These are phyloP conservation scores for Sebastiscus albofasciatus DNA, from an alignment of 2,797 vertebrate genomes.

Conservation along the genomic window DNA sequence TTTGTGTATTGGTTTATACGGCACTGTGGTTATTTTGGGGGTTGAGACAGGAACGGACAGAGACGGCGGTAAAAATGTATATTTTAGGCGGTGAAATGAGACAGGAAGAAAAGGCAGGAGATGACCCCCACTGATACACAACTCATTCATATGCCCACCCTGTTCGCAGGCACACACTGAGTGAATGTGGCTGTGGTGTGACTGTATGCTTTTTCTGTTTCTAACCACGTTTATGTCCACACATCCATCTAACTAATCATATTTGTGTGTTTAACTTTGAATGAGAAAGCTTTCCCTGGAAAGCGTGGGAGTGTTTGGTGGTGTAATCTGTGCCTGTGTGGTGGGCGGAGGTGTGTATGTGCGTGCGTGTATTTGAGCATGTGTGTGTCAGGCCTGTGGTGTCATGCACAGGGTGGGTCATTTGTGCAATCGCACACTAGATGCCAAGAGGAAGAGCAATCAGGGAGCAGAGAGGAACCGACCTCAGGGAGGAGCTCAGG, in stretches of 20 bases:
- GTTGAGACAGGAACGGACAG: conserved; percentile 47
- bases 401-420: conserved; percentile 77
- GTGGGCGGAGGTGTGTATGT: neutral
- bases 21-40: conserved; percentile 64
- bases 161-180: conserved; percentile 63
- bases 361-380: neutral
- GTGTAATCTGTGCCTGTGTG: neutral
- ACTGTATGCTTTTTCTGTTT: conserved; percentile 40
- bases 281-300: conserved; percentile 34
- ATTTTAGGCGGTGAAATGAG: conserved; percentile 54
- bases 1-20: conserved; percentile 67
- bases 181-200: conserved; percentile 52
- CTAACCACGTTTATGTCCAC: conserved; percentile 50
- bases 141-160: conserved; percentile 57
- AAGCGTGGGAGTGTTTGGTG: conserved; percentile 37
- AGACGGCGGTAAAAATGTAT: conserved; percentile 51
- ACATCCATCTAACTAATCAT: conserved; percentile 55
- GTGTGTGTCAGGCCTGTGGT: conserved; percentile 42
- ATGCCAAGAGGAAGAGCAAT: conserved; percentile 84
- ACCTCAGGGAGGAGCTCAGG: conserved; percentile 58
- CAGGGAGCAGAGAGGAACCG: conserved; percentile 67
- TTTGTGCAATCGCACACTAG: conserved; percentile 56
- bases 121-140: conserved; percentile 56
- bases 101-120: conserved; percentile 63
- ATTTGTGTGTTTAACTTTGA: conserved; percentile 43